A percentile compares a stretch with the other conserved stretches of the same genome.
phyloP scores from a whole-genome alignment of 1,140 invertebrate species.

The Thereuonema tuberculata region DNA sequence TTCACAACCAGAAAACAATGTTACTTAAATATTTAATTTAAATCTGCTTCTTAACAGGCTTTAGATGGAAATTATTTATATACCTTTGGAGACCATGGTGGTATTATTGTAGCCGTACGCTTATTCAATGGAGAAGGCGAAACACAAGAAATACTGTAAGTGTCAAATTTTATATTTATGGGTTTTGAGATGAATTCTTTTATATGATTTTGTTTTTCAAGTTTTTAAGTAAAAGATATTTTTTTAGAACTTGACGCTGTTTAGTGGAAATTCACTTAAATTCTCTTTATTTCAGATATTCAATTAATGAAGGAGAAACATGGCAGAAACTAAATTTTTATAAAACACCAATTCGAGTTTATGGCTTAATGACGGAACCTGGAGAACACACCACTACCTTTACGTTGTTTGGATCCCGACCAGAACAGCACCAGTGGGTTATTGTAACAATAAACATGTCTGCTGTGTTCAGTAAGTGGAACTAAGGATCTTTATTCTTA shows the following conservation, averaged over 20 bases:
- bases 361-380: slow-evolving; percentile 79
- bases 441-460: slow-evolving; percentile 67
- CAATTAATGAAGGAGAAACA: slow-evolving; percentile 66
- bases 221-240: no score
- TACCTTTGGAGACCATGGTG: slow-evolving; percentile 81
- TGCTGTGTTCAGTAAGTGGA: slow-evolving; percentile 46
- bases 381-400: slow-evolving; percentile 83
- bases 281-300: no score
- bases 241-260: not conserved
- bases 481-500: no score
- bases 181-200: not conserved
- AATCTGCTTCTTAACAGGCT: slow-evolving; percentile 36
- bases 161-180: not conserved
- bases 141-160: slow-evolving; percentile 52
- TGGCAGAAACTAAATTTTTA: slow-evolving; percentile 59
- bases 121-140: slow-evolving; percentile 50
- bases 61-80: slow-evolving; percentile 73
- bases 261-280: no score
- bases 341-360: slow-evolving; percentile 49
- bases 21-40: no score
- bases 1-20: no score
- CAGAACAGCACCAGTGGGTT: slow-evolving; percentile 64
- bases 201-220: not conserved
- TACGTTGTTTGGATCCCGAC: slow-evolving; percentile 72
- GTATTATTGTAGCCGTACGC: slow-evolving; percentile 66